Conservation (phyloP, 2,888 invertebrate species). For the Drosophila cognata region DNA sequence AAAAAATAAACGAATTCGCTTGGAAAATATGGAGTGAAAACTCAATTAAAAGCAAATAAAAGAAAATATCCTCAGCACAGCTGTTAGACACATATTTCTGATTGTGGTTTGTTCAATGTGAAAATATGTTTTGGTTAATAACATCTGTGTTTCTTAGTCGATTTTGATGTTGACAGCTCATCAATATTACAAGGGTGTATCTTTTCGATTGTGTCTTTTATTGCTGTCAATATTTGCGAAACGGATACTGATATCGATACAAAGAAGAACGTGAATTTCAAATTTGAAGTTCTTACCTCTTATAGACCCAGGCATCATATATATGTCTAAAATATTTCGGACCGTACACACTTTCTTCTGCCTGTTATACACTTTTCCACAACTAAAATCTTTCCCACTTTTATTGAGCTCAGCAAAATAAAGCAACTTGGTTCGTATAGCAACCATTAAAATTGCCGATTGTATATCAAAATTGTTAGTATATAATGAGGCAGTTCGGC, state of each 20-base stretch:
- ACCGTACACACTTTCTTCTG: background rate
- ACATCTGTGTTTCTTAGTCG: background rate
- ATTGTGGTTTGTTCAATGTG: background rate
- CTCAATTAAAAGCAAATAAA: background rate
- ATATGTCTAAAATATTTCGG: background rate
- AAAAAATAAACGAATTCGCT: background rate
- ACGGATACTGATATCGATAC: background rate
- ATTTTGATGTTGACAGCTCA: background rate
- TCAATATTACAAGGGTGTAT: background rate
- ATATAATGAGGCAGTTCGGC: too few relatives aligned
- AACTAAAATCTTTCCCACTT: background rate
- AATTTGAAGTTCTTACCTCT: background rate
- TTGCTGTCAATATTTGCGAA: background rate
- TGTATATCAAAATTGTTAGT: background rate
- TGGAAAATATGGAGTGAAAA: background rate
- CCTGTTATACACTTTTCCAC: background rate
- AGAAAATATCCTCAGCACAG: background rate
- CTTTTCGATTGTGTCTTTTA: background rate
- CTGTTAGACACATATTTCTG: background rate
- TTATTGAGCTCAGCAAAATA: background rate
- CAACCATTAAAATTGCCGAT: background rate
- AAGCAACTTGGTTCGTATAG: background rate
- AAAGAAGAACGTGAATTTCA: background rate
- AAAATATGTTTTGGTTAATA: background rate
- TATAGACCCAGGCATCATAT: background rate